Evolutionary conservation across 2,113 vertebrate genomes (phyloP), one percentile per base, ranked within the genome.

Genomic region (Microcebus griseorufus): DNA sequence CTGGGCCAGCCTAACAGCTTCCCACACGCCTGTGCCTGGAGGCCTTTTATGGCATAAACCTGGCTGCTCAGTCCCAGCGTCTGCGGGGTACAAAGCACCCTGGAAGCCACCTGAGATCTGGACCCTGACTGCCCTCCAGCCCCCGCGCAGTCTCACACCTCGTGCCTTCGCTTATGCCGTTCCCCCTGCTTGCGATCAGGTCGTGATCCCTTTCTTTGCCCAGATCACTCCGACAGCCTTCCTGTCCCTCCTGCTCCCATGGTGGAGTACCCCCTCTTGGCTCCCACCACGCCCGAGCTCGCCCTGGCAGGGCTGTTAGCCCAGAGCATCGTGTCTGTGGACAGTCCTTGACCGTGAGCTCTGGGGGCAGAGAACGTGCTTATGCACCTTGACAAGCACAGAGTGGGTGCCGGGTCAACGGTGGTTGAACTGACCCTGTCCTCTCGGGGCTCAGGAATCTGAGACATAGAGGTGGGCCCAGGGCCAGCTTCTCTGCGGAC

Each of bases 321-420:
- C 0, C 22, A 1, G 12, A n/a, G 29, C 42, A 2, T 9, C 0
- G 0, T 9, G 42, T n/a, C 75, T 4, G 0, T 25, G 32, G 45
- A 14, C 1, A 5, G 17, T 6, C 10, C 0, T 11, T 18, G 16
- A 67, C 14, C 1, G 6, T 20, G n/a, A 37, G 53, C 12, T 13
- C 81, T 53, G 5, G 12, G 64, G 65, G 64, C 45, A 6, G 29
- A 45, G 64, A 45, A 29, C 29, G 0, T 0, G 3, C 29, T 8
- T 75, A 25, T 70, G 51, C 13, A 32, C 67, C 51, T 62, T 48
- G 1, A 5, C 39, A 16, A 6, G 87, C 48, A 25, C 2, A 18
- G 72, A 23, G 48, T 3, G 62, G 45, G 5, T 4, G 23, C 29
- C 14, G 0, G 0, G 48, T 45, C 8, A 17, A 32, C 9, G 37